Base-by-base conservation (phyloP, 1,140 invertebrate genomes). In the Scylla paramamosain region DNA sequence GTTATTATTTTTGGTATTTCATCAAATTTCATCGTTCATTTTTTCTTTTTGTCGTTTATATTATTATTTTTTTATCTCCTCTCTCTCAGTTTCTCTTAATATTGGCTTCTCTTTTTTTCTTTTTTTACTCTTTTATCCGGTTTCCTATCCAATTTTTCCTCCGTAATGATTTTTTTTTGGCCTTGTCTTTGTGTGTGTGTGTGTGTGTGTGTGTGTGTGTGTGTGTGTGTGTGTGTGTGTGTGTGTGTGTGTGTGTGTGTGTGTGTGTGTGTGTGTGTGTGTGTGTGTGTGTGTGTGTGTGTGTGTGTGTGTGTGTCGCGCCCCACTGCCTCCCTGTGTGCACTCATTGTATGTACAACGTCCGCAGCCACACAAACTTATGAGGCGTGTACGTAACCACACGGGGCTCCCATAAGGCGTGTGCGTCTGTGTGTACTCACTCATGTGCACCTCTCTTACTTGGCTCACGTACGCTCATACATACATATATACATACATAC, bases 401-500 rank as follows among this genome's bases (percentile, higher is more conserved):
- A 59, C 52, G 10, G 12, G 10, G 16, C 2, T 20, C 10, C 52
- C 52, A 59, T 59, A 59, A 59, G 52, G 52, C 16, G 52, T 59
- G 52, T 59, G 52, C 16, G 52, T 91, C 6, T 91, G 46, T 91
- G n/a, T 39, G 46, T 91, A 91, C 28, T 16, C 46, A 20, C 10
- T 20, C 52, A 59, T 59, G 52, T 59, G 52, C 10, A 59, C 52
- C 52, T 59, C 16, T 14, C 52, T 59, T 92, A 3, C n/a, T 16
- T 45, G 67, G 29, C 29, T 2, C 25, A 91, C 52, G n/a, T 91
- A 91, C 48, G 46, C 46, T 6, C 48, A 91, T 91, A 91, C 48
- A 91, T 91, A 91, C 48, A 91, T 91, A 91, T 28, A 91, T 91
- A 91, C 45, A 92, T 92, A 92, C 45, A 92, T 92, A 92, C 45